Base-by-base conservation (phyloP, 2,888 invertebrate genomes). In the Nowickia ferox region DNA sequence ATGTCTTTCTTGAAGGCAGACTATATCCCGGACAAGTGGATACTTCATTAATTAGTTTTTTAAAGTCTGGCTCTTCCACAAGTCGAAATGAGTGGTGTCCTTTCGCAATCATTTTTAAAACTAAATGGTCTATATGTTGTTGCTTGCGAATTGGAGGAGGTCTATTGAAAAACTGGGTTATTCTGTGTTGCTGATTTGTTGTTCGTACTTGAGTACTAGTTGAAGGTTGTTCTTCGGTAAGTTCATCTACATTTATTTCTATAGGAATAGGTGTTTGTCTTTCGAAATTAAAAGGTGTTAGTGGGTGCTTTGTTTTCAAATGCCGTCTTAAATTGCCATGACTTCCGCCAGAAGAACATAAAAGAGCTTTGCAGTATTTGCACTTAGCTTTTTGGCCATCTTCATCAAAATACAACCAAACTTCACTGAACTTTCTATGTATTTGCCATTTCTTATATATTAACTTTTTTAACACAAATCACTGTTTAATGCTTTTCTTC, bases 341-440 rank as follows among this genome's bases (percentile, higher is more conserved):
- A 13, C 46, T 30, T 1, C 72, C 72, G 2, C 48, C 46, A 17
- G 61, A 15, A 59, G 38, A 46, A 48, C 59, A 48, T 59, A 74
- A 5, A 2, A 11, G 38, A 1, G 11, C 15, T 17, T 75, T 63
- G 22, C 74, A 75, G 22, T 51, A 51, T 51, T 75, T 75, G 19
- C 63, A 84, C 83, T 79, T 87, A 69, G 81, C 82, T 63, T 59
- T 51, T 44, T 55, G 22, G 2, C 19, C 61, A n/a, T n/a, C 69
- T n/a, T 78, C 78, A 1, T 17, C 42, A 40, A 65, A 77, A 13
- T 77, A 53, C 19, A 57, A 46, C 55, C 77, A 77, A 15, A 57
- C 30, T 30, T 30, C 30, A 30, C 30, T 30, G 30, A 30, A 30
- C 30, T 30, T 30, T 30, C 30, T 30, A 30, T n/a, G n/a, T n/a